phyloP scores from a whole-genome alignment of 2,888 invertebrate species.

The Clivina fossor region DNA sequence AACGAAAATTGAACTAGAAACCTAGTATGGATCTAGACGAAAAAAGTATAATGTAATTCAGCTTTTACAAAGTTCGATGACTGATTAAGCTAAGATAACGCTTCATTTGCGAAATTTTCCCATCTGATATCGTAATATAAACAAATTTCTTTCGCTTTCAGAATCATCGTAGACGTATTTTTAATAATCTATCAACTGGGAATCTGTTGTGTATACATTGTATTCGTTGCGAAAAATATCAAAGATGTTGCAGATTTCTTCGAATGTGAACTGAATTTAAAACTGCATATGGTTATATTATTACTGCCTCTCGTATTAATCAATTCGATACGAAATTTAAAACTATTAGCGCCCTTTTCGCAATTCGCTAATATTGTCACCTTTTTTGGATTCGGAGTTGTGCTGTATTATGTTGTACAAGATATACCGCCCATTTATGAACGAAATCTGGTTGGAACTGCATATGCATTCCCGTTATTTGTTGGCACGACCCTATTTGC shows the following conservation, averaged over 20 bases:
- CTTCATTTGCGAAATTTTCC: too few species aligned
- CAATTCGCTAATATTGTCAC: conserved; percentile 86
- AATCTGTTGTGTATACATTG: conserved; percentile 84
- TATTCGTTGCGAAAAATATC: conserved; percentile 73
- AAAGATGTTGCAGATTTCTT: conserved; percentile 54
- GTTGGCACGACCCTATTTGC: conserved; percentile 96
- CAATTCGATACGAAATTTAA: conserved; percentile 82
- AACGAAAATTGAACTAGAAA: too few species aligned
- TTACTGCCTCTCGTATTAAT: conserved; percentile 70
- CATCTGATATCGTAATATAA: too few species aligned
- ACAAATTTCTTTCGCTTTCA: conserved; percentile 47
- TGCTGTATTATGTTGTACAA: conserved; percentile 81
- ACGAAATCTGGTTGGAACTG: conserved; percentile 64
- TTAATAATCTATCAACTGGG: conserved; percentile 83
- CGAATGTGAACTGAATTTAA: conserved; percentile 15
- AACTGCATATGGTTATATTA: conserved; percentile 42
- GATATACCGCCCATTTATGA: conserved; percentile 66
- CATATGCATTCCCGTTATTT: conserved; percentile 80
- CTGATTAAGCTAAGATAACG: too few species aligned
- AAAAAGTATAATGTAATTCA: too few species aligned
- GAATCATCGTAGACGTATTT: conserved; percentile 65
- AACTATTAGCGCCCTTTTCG: conserved; percentile 86
- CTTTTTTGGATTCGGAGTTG: conserved; percentile 79
- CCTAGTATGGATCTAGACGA: too few species aligned
- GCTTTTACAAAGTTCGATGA: too few species aligned